Evolutionary conservation across 2,797 vertebrate species (phyloP).

Genomic region (Sebastes variabilis): DNA sequence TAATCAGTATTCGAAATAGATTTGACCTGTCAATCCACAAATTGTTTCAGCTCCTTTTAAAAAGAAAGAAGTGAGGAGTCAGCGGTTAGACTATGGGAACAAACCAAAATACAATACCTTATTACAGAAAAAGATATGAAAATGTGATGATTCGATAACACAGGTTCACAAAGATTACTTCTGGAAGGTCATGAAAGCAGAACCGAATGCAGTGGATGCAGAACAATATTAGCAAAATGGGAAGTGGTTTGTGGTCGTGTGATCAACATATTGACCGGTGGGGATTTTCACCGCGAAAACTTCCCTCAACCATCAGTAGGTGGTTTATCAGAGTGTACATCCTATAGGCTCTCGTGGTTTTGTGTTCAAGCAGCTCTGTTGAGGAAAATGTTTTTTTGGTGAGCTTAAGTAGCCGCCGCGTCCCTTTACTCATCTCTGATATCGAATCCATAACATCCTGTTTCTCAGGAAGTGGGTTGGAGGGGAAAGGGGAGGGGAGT

Average conservation of each 20-base stretch:
- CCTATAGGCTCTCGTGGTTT: neutral
- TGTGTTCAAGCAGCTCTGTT: conserved; percentile 6
- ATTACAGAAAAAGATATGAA: neutral
- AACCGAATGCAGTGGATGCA: conserved; percentile 37
- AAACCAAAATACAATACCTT: neutral
- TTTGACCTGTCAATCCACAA: neutral
- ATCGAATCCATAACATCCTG: conserved; percentile 79
- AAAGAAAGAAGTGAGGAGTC: neutral
- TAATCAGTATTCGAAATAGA: neutral
- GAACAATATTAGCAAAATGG: conserved; percentile 39
- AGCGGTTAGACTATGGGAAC: neutral
- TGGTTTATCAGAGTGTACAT: conserved; percentile 14
- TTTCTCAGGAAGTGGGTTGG: conserved; percentile 73
- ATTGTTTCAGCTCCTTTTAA: neutral
- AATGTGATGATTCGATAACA: neutral
- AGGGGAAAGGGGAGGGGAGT: conserved; percentile 50
- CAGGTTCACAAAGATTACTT: neutral
- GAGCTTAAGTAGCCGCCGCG: conserved; percentile 7
- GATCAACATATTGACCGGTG: conserved; percentile 29
- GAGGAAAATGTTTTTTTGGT: conserved; percentile 23
- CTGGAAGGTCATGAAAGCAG: conserved; percentile 25
- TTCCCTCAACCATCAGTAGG: neutral
- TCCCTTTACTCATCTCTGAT: conserved; percentile 56
- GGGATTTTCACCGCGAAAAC: conserved; percentile 33
- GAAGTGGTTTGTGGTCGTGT: conserved; percentile 55